Evolutionary conservation across 2,113 vertebrate species (phyloP).

Genomic region (Corythaeola cristata): DNA sequence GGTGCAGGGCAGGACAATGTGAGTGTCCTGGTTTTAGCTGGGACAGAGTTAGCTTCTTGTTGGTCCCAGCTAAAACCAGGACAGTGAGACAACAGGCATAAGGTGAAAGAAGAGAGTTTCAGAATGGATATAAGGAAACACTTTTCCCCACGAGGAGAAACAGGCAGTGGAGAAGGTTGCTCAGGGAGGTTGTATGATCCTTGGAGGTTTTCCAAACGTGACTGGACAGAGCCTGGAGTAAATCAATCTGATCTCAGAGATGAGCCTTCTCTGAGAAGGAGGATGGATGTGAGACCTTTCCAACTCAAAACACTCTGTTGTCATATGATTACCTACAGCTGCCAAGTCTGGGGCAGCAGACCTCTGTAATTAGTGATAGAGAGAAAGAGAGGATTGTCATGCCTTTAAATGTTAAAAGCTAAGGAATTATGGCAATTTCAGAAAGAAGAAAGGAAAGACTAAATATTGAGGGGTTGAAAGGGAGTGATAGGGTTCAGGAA

Average conservation of each 20-base stretch:
- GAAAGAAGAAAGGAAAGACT: background rate
- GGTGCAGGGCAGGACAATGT: background rate
- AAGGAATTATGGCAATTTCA: background rate
- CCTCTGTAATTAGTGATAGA: background rate
- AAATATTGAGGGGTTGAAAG: background rate
- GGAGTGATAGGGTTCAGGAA: background rate
- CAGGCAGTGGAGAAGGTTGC: background rate
- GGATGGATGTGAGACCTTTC: fast-evolving
- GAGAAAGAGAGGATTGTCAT: background rate
- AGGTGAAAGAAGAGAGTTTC: background rate
- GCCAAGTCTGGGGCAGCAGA: background rate
- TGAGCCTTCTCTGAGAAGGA: background rate
- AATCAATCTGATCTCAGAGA: background rate
- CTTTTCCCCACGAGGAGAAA: background rate
- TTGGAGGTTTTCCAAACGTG: background rate
- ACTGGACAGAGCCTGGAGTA: background rate
- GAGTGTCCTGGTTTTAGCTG: no score
- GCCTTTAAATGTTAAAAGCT: background rate
- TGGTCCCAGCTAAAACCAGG: no score
- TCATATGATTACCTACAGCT: background rate
- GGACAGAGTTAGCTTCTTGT: no score
- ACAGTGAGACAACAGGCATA: background rate
- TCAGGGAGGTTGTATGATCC: background rate
- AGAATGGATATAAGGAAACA: background rate
- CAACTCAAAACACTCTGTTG: background rate